Evolutionary conservation across 2,797 vertebrate species (phyloP), one percentile per base, ranked within the genome.

Genomic region (Fistularia tabacaria): DNA sequence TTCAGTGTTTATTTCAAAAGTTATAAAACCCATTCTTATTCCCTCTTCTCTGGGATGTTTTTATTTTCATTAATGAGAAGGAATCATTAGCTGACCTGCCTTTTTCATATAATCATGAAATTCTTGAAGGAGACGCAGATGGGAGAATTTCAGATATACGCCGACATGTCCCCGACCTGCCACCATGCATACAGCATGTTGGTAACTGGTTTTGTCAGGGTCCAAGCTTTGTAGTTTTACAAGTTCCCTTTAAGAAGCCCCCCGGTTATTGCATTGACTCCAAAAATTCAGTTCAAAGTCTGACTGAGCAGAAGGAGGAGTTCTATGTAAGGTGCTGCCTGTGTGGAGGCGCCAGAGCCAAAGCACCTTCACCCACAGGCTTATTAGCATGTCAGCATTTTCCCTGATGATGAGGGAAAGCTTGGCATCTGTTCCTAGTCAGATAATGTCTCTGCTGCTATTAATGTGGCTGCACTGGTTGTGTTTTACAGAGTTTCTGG

Each of bases 151-250:
- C 40, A 15, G 60, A 71, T 59, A 46, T 43, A 44, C 38, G 65
- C 55, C 59, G 58, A 57, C 68, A 63, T 39, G 57, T 62, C 37
- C 60, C 56, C 55, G 41, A 76, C 64, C 57, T 62, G 63, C 64
- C 42, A 11, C 60, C 60, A 62, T 47, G 72, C 81, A 86, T 84
- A 80, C 74, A 79, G 59, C 57, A 25, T 25, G 51, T 66, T 25
- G 50, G 57, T 77, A 83, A 80, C 79, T 77, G 65, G 72, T 71
- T 72, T 65, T 71, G 70, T 70, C 73, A 62, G 80, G 84, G 69
- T 71, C 61, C 36, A 5, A 53, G 66, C 90, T 92, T 91, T 91
- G 91, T 91, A 89, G 81, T 91, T 92, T 92, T 90, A 92, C 71
- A 76, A 78, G 80, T 77, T 69, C 10, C 59, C 63, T 73, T 75